Conservation (phyloP, 2,888 invertebrate species). For the Oscheius sp. region DNA sequence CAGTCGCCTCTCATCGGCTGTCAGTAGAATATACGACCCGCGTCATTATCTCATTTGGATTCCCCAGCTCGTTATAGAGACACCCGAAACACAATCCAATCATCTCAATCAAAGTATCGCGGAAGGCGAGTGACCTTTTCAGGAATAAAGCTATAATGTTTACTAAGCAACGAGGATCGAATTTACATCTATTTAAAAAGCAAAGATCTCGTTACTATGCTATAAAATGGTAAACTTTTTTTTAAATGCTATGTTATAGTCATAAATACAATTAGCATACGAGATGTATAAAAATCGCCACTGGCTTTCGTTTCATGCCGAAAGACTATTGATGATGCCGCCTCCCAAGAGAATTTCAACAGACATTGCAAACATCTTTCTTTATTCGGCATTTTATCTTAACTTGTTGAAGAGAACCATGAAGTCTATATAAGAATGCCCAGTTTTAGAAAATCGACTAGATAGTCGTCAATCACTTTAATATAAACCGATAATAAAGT, state of each 20-base stretch:
- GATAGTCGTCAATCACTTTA: not conserved
- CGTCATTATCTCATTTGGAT: slow-evolving; percentile 28
- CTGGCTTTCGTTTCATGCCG: too few relatives aligned
- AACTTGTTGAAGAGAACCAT: not conserved
- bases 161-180: too few relatives aligned
- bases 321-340: not conserved
- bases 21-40: slow-evolving; percentile 12
- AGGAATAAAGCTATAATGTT: too few relatives aligned
- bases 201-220: too few relatives aligned
- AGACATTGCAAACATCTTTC: not conserved
- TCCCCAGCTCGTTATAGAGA: slow-evolving; percentile 18
- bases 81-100: slow-evolving; percentile 17
- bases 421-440: not conserved
- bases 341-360: not conserved
- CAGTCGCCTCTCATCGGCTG: slow-evolving; percentile 9
- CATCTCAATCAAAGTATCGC: slow-evolving; percentile 13
- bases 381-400: not conserved
- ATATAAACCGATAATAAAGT: too few relatives aligned
- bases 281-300: too few relatives aligned
- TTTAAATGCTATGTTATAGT: too few relatives aligned
- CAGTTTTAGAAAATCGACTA: not conserved
- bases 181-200: too few relatives aligned
- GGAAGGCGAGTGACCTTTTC: too few relatives aligned
- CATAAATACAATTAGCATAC: too few relatives aligned
- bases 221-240: too few relatives aligned